phyloP scores from a whole-genome alignment of 2,797 vertebrate genomes.

The Gallinago solitaria region DNA sequence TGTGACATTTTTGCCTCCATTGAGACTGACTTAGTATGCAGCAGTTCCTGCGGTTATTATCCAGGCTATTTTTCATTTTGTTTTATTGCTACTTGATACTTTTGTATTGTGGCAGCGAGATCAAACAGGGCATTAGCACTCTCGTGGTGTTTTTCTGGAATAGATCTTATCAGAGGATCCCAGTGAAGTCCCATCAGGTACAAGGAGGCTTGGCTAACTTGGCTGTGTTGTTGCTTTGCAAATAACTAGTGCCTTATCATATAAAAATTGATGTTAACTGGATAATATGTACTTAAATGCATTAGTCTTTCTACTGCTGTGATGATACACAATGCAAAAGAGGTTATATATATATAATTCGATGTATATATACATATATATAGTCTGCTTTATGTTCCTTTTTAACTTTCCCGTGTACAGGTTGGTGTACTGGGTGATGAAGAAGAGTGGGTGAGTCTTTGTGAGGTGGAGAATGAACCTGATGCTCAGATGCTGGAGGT shows the following conservation, averaged over 20 bases:
- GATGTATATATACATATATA: background rate
- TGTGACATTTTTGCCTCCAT: slow-evolving; percentile 30
- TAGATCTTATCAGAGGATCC: background rate
- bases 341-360: background rate
- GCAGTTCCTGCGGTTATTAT: slow-evolving; percentile 24
- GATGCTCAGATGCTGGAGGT: slow-evolving; percentile 88
- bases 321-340: background rate
- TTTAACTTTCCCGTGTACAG: slow-evolving; percentile 43
- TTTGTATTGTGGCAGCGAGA: slow-evolving; percentile 13
- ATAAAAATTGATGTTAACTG: background rate
- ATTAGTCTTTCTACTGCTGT: background rate
- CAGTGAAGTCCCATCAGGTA: background rate
- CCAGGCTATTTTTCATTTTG: slow-evolving; percentile 45
- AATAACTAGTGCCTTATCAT: background rate
- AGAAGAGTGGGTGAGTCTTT: slow-evolving; percentile 86
- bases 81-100: slow-evolving; percentile 30
- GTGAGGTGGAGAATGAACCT: slow-evolving; percentile 88
- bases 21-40: slow-evolving; percentile 34
- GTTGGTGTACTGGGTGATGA: slow-evolving; percentile 84
- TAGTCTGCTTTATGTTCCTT: background rate
- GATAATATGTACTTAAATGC: background rate
- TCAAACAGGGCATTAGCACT: background rate
- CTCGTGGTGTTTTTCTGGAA: background rate
- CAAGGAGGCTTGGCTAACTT: background rate
- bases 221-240: background rate